phyloP scores from a whole-genome alignment of 2,888 invertebrate genomes.

The Amiota mariae region DNA sequence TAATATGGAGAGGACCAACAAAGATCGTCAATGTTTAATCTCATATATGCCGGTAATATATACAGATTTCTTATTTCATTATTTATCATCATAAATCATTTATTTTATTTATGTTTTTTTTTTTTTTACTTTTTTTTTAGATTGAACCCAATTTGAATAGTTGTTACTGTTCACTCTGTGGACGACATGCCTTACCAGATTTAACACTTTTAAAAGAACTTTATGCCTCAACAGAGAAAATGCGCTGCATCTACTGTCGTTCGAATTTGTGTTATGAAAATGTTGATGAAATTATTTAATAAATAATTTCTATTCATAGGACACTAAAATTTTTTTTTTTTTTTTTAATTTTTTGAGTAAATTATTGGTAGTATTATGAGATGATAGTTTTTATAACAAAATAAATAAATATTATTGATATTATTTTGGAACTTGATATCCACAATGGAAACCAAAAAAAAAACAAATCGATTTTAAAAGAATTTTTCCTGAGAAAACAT shows the following conservation, averaged over 20 bases:
- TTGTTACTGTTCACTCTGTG: slow-evolving; percentile 62
- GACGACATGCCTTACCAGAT: slow-evolving; percentile 52
- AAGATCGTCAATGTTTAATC: slow-evolving; percentile 57
- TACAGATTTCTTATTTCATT: neutral
- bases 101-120: too few species aligned
- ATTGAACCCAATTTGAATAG: slow-evolving; percentile 55
- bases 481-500: too few species aligned
- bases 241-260: slow-evolving; percentile 51
- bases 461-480: too few species aligned
- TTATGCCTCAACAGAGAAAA: slow-evolving; percentile 47
- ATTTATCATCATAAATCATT: neutral
- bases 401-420: too few species aligned
- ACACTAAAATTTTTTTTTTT: too few species aligned
- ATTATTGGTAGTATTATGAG: too few species aligned
- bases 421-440: too few species aligned
- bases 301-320: too few species aligned
- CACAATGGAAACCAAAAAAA: too few species aligned
- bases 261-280: slow-evolving; percentile 30
- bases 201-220: slow-evolving; percentile 55
- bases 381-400: too few species aligned
- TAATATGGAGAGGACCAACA: slow-evolving; percentile 40
- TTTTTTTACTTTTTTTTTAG: slow-evolving; percentile 33
- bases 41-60: slow-evolving; percentile 61
- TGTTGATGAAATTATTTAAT: neutral
- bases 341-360: too few species aligned